These are phyloP conservation scores for Coregonus clupeaformis DNA, from an alignment of 2,113 vertebrate genomes.

Conservation along the genomic window DNA sequence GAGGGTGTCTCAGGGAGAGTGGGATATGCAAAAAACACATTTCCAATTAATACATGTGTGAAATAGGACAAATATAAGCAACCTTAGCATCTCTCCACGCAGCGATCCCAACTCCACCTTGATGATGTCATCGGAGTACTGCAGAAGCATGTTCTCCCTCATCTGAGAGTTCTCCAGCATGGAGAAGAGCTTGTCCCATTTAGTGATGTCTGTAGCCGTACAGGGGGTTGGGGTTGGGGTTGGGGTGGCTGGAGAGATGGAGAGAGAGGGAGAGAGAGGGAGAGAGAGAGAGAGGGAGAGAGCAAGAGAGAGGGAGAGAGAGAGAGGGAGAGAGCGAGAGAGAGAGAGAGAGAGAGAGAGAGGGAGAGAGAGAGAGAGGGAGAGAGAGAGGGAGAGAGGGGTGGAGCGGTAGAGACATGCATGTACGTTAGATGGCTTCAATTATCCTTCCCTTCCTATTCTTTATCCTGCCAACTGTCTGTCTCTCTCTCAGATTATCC, in stretches of 20 bases:
- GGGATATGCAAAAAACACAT: too few relatives aligned
- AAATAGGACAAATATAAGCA: neutral
- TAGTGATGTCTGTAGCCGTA: constrained; percentile 72
- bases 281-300: neutral
- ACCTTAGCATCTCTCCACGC: constrained; percentile 79
- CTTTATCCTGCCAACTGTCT: neutral
- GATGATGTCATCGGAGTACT: constrained; percentile 80
- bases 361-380: too few relatives aligned
- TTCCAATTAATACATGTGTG: too few relatives aligned
- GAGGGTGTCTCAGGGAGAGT: too few relatives aligned
- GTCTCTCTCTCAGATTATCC: neutral
- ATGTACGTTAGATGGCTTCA: neutral
- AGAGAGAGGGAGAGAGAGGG: neutral
- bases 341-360: neutral
- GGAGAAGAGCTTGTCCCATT: constrained; percentile 96
- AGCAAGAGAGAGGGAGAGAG: neutral
- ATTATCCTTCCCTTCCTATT: neutral
- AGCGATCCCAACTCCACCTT: constrained; percentile 81
- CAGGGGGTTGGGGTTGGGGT: constrained; percentile 69
- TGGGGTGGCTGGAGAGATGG: constrained; percentile 42
- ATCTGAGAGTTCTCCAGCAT: constrained; percentile 98
- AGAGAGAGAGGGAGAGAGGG: too few relatives aligned
- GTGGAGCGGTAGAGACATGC: neutral
- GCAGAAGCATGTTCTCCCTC: constrained; percentile 91
- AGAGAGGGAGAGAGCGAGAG: neutral